Conservation (phyloP, 2,888 invertebrate species). For the Minunthozetes semirufus region DNA sequence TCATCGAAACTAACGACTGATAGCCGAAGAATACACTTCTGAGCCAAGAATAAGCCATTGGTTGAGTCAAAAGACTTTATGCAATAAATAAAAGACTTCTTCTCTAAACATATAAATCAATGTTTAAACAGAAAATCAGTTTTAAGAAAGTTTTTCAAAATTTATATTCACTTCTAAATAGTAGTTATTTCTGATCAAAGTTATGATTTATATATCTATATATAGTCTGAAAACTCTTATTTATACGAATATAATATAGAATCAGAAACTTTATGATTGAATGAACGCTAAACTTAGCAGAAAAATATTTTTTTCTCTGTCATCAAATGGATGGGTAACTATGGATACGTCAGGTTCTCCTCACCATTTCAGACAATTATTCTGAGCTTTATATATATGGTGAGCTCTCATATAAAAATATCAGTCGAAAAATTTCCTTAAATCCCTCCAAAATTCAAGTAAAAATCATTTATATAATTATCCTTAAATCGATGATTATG, state of each 20-base stretch:
- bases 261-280: constrained; percentile 29
- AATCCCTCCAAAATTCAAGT: neutral
- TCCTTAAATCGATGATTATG: neutral
- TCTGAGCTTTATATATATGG: neutral
- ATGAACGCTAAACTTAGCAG: constrained; percentile 24
- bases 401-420: neutral
- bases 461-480: neutral
- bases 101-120: neutral
- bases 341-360: constrained; percentile 18
- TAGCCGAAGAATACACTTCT: neutral
- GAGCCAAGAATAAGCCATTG: neutral
- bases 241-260: neutral
- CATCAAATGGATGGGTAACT: constrained; percentile 23
- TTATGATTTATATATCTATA: neutral
- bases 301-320: constrained; percentile 23
- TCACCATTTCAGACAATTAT: constrained; percentile 3
- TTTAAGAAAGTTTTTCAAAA: neutral
- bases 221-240: constrained; percentile 3
- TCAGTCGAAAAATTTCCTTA: neutral
- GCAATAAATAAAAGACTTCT: neutral
- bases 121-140: neutral
- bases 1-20: neutral
- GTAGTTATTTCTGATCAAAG: neutral
- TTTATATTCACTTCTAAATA: neutral
- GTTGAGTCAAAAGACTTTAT: neutral